Evolutionary conservation across 53 echinoderm and acorn worm species (phyloP).

Genomic region (Luidia sarsii): DNA sequence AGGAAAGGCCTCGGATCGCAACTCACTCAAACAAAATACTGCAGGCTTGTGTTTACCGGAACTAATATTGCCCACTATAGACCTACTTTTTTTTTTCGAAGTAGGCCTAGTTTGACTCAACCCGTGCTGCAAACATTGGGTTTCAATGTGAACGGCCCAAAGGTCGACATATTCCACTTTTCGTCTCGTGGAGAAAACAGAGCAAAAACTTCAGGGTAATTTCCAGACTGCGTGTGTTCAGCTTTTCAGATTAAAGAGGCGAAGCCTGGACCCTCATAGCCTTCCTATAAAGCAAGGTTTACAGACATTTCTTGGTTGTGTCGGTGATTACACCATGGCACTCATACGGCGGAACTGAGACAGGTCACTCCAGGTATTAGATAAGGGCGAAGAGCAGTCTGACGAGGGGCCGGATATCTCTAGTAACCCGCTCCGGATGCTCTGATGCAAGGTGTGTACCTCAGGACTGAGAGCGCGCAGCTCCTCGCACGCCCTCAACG

Average conservation of each 20-base stretch:
- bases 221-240: not conserved
- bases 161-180: no score
- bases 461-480: constrained; percentile 81
- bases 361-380: constrained; percentile 15
- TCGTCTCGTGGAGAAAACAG: no score
- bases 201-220: not conserved
- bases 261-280: not conserved
- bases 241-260: not conserved
- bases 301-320: not conserved
- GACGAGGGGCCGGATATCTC: constrained; percentile 75
- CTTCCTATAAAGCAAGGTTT: not conserved
- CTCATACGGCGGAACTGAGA: constrained; percentile 21
- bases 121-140: no score
- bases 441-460: constrained; percentile 72
- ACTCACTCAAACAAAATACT: no score
- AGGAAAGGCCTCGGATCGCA: no score
- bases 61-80: no score
- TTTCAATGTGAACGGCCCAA: no score
- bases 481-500: constrained; percentile 79
- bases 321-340: constrained; percentile 23
- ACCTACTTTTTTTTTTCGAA: no score
- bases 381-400: constrained; percentile 16
- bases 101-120: no score
- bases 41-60: no score
- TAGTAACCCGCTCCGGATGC: constrained; percentile 82